Percentiles rank a stretch among this genome's conserved stretches.
Conservation (phyloP, 2,113 vertebrate genomes). For the Eurystomus gularis region DNA sequence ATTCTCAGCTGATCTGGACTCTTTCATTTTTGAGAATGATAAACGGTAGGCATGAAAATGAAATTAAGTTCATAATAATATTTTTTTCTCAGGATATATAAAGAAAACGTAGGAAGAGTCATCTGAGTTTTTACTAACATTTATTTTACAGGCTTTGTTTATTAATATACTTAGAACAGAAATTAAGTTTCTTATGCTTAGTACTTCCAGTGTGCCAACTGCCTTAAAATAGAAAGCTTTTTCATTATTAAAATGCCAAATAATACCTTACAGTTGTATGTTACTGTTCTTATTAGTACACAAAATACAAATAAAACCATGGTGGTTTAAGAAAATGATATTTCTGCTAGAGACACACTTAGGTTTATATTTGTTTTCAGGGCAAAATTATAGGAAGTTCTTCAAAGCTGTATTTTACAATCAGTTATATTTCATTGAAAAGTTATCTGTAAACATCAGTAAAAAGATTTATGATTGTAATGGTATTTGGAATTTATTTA, state of each 20-base stretch:
- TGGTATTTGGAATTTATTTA: not conserved
- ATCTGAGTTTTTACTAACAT: not conserved
- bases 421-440: not conserved
- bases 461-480: not conserved
- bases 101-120: not conserved
- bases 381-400: not conserved
- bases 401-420: not conserved
- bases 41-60: not conserved
- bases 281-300: not conserved
- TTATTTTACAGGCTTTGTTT: not conserved
- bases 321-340: not conserved
- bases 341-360: not conserved
- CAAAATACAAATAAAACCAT: not conserved
- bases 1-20: not conserved
- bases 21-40: not conserved
- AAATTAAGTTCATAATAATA: not conserved
- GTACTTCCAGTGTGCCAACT: not conserved
- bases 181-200: not conserved
- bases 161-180: not conserved
- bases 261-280: not conserved
- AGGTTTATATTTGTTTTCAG: not conserved
- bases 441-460: not conserved
- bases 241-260: not conserved
- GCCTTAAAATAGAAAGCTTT: not conserved
- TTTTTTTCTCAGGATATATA: not conserved